Base-by-base conservation (phyloP, 2,888 invertebrate genomes). In the Elmis aenea region DNA sequence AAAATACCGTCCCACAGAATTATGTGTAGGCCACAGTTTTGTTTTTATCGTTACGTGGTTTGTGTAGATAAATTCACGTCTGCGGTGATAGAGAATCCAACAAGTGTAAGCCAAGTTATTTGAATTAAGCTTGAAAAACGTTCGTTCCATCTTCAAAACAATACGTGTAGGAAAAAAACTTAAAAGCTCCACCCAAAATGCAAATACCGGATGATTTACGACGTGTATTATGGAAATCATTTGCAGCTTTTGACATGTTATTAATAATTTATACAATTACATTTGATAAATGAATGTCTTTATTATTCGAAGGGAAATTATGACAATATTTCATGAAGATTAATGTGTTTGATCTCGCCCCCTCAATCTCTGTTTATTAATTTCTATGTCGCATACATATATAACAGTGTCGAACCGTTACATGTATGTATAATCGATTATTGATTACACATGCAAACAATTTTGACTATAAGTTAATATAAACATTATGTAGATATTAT, bases 181-280 rank as follows among this genome's bases (percentile, higher is more conserved):
- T 33, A 38, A 30, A 24, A 30, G 38, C 32, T 38, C 32, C 29
- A 38, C 31, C 37, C 28, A 23, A 32, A 51, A 50, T 55, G 50
- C 44, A 50, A 51, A 54, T 51, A 48, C 23, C 25, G 14, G 35
- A 46, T 58, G 57, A 61, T 59, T 59, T 59, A 59, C 55, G 51
- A 46, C 35, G 43, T 45, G 45, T 52, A 54, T 48, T 51, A 52
- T 52, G 61, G 59, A 61, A 61, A 61, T 61, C 58, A 60, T 61
- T 61, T 61, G 59, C 59, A 60, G 56, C 53, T 56, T 56, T 55
- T 60, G 60, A 61, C 61, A 48, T 53, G 59, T 57, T 58, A 62
- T 61, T 61, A 60, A 61, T 61, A 61, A 61, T 59, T 59, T 61
- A 61, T 61, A 57, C 56, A 61, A 61, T 59, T 57, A 52, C 55